Percentiles rank a stretch among this genome's conserved stretches.
Conservation (phyloP, 2,797 vertebrate genomes). For the Pangasius mekongensis region DNA sequence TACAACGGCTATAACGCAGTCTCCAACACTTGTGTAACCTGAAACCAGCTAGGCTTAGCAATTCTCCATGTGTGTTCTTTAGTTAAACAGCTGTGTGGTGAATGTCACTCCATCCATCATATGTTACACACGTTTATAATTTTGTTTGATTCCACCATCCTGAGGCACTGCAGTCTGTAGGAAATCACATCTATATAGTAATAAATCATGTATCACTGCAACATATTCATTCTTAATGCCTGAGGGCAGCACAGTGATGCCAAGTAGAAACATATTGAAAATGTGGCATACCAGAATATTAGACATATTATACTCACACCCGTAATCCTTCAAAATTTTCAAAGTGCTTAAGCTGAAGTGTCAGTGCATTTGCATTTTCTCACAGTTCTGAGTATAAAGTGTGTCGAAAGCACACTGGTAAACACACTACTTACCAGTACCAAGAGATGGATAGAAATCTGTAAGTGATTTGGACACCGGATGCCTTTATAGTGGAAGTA, state of each 20-base stretch:
- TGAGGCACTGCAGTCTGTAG: conserved; percentile 29
- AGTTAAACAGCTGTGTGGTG: conserved; percentile 34
- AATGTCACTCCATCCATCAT: conserved; percentile 33
- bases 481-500: conserved; percentile 6
- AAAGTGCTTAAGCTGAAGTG: conserved; percentile 16
- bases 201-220: conserved; percentile 26
- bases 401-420: background rate
- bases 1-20: background rate
- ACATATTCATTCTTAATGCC: background rate
- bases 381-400: conserved; percentile 5
- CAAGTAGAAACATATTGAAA: conserved; percentile 25
- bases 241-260: background rate
- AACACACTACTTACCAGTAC: conserved; percentile 1
- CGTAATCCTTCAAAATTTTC: conserved; percentile 4
- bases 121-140: conserved; percentile 35
- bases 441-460: conserved; percentile 2
- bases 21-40: conserved; percentile 6
- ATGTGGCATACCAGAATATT: background rate
- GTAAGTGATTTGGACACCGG: background rate
- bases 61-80: conserved; percentile 17
- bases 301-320: conserved; percentile 7
- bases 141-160: conserved; percentile 37
- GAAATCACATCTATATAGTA: conserved; percentile 22
- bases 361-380: conserved; percentile 8
- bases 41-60: conserved; percentile 5